These are phyloP conservation scores for Lasioglossum marginatum DNA, from an alignment of 2,888 invertebrate species.

Conservation along the genomic window DNA sequence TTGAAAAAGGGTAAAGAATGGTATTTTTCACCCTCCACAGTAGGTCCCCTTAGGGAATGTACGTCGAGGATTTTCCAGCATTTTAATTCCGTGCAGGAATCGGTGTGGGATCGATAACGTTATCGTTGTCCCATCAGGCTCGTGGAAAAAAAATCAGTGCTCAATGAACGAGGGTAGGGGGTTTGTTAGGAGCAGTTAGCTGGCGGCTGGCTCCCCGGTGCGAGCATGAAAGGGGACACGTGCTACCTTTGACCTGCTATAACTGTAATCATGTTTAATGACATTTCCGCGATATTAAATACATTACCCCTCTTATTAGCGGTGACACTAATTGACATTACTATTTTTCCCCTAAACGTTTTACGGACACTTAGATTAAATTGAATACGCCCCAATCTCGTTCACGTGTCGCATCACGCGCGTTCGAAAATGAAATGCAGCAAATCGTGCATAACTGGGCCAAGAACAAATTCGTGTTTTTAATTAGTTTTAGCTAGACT, in stretches of 20 bases:
- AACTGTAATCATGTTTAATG: constrained; percentile 50
- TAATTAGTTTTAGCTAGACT: neutral
- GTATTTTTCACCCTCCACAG: neutral
- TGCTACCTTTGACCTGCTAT: constrained; percentile 50
- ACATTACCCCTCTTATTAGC: constrained; percentile 39
- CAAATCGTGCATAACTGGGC: neutral
- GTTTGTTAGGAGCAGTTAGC: constrained; percentile 46
- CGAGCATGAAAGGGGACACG: constrained; percentile 45
- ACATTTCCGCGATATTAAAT: constrained; percentile 49
- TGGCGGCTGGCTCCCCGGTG: constrained; percentile 24
- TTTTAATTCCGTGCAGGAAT: neutral
- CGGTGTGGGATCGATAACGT: constrained; percentile 33
- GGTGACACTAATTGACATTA: constrained; percentile 22
- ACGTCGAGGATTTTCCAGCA: neutral
- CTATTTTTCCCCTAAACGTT: constrained; percentile 1
- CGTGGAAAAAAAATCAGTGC: constrained; percentile 29
- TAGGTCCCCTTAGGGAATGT: neutral
- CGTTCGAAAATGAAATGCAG: neutral
- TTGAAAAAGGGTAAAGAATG: neutral
- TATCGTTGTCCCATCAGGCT: constrained; percentile 22
- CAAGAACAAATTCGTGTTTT: neutral
- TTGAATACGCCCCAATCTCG: neutral
- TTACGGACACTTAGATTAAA: neutral
- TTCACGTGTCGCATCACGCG: neutral
- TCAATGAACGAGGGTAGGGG: constrained; percentile 17